phyloP scores from a whole-genome alignment of 2,888 invertebrate genomes.

The Synanthedon andrenaeformis region DNA sequence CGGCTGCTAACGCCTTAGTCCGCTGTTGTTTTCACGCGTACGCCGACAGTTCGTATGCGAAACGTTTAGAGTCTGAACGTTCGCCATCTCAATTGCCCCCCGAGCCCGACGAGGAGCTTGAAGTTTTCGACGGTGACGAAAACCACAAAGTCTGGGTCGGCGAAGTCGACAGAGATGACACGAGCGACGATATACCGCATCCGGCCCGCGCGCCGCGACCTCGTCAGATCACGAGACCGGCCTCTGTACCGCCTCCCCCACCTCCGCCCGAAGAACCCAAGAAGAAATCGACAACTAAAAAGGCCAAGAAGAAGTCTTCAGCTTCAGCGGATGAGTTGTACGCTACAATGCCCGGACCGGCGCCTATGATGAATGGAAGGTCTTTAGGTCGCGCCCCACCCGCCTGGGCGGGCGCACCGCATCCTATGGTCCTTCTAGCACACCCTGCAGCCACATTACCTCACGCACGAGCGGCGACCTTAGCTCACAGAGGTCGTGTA shows the following conservation, averaged over 20 bases:
- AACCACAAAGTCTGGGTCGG: slow-evolving; percentile 96
- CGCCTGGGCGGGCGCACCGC: slow-evolving; percentile 45
- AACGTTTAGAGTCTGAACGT: slow-evolving; percentile 78
- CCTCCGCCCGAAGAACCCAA: slow-evolving; percentile 77
- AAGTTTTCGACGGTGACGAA: slow-evolving; percentile 90
- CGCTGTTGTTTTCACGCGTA: slow-evolving; percentile 98
- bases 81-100: slow-evolving; percentile 47
- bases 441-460: slow-evolving; percentile 59
- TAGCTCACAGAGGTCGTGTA: slow-evolving; percentile 70
- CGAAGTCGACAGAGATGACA: slow-evolving; percentile 80
- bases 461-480: slow-evolving; percentile 55
- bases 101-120: slow-evolving; percentile 78
- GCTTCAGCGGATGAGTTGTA: slow-evolving; percentile 73
- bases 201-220: slow-evolving; percentile 78
- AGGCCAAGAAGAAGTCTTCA: slow-evolving; percentile 68
- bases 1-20: slow-evolving; percentile 97
- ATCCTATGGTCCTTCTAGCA: slow-evolving; percentile 63
- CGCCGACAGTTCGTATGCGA: slow-evolving; percentile 94
- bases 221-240: slow-evolving; percentile 83
- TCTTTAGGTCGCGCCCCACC: slow-evolving; percentile 58
- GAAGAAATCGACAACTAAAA: slow-evolving; percentile 69
- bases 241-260: slow-evolving; percentile 87
- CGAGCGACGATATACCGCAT: slow-evolving; percentile 76
- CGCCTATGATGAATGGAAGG: slow-evolving; percentile 51
- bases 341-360: slow-evolving; percentile 66